Evolutionary conservation across 1,140 invertebrate species (phyloP).

Genomic region (Drosophila suzukii): DNA sequence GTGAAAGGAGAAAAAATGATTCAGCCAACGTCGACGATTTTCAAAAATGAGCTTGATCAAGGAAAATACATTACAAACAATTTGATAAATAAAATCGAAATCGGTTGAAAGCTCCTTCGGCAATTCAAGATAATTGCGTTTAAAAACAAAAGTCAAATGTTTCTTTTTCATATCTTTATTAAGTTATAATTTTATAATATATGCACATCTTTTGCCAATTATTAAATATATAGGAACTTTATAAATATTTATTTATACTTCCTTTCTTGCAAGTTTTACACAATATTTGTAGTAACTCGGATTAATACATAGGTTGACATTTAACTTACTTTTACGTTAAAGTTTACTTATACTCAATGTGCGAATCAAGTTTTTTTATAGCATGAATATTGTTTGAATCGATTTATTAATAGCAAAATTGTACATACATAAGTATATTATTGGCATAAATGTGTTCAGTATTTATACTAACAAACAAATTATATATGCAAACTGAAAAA

Average conservation of each 20-base stretch:
- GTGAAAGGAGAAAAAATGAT: no score
- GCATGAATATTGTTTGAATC: background rate
- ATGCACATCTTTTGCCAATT: conserved; percentile 73
- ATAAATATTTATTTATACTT: conserved; percentile 66
- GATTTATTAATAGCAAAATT: background rate
- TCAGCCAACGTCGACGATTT: no score
- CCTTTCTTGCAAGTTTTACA: conserved; percentile 49
- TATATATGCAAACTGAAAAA: background rate
- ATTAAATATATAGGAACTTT: conserved; percentile 77
- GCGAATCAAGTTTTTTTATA: background rate
- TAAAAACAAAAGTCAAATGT: background rate
- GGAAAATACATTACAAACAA: no score
- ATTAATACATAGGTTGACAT: conserved; percentile 47
- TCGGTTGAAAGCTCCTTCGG: no score
- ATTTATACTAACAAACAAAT: background rate
- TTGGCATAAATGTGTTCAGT: background rate
- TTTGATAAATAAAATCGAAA: no score
- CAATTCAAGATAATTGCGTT: no score
- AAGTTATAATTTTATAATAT: conserved; percentile 75
- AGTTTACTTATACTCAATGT: conserved; percentile 5
- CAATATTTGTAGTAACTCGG: conserved; percentile 60
- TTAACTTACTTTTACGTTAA: conserved; percentile 18
- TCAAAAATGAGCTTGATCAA: no score
- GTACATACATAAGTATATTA: background rate
- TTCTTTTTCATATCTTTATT: conserved; percentile 59